A percentile compares a stretch with the other conserved stretches of the same genome.
phyloP scores from a whole-genome alignment of 2,797 vertebrate species.

The Masticophis lateralis region DNA sequence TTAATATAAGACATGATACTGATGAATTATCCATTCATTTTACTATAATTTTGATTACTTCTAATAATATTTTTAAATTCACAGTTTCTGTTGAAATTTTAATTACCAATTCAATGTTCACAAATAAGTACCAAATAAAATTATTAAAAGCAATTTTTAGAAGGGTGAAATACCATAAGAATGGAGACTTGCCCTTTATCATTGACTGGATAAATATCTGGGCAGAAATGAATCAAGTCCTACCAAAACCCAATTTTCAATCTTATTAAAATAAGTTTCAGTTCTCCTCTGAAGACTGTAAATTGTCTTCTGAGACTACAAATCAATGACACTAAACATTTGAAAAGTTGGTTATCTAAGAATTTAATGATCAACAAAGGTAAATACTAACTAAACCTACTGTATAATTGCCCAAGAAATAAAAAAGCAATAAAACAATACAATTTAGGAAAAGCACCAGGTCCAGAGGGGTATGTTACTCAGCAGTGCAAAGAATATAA shows the following conservation, averaged over 20 bases:
- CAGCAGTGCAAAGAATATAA: neutral
- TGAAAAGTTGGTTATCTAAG: neutral
- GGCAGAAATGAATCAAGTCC: neutral
- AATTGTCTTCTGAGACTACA: neutral
- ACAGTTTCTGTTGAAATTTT: constrained; percentile 40
- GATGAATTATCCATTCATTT: constrained; percentile 51
- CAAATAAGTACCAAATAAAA: constrained; percentile 57
- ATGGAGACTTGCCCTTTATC: neutral
- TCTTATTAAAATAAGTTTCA: neutral
- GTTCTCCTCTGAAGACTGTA: neutral
- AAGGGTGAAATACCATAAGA: neutral
- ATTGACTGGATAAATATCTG: neutral
- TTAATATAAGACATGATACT: constrained; percentile 38
- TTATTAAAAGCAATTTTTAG: constrained; percentile 38
- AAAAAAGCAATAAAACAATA: neutral
- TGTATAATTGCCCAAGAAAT: neutral
- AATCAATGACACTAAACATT: neutral
- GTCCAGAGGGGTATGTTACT: neutral
- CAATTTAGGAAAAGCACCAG: neutral
- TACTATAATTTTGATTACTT: constrained; percentile 47
- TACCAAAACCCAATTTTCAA: neutral
- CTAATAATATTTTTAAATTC: constrained; percentile 55
- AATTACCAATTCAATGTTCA: constrained; percentile 36
- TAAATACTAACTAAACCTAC: neutral
- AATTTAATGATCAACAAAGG: neutral